These are phyloP conservation scores for Gallinago media DNA, from an alignment of 2,113 vertebrate species.

Conservation along the genomic window DNA sequence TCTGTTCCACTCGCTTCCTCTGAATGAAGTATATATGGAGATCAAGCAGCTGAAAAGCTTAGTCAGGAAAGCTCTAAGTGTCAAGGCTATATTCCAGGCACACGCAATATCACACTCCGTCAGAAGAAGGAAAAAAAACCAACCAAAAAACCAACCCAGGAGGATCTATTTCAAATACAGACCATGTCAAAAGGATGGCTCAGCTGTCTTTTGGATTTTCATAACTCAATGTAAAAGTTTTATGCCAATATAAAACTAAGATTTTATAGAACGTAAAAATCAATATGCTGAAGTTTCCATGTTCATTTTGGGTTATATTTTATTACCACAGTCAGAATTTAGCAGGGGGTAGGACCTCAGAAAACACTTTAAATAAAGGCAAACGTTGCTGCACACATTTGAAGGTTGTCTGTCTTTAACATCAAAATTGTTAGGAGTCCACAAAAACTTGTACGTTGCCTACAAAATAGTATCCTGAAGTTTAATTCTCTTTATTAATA, in stretches of 20 bases:
- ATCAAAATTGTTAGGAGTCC: not conserved
- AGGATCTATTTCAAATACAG: not conserved
- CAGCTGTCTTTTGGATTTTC: not conserved
- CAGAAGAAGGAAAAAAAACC: not conserved
- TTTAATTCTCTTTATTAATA: not conserved
- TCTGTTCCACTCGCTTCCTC: not conserved
- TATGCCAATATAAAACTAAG: not conserved
- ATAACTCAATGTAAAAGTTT: not conserved
- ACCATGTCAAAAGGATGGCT: not conserved
- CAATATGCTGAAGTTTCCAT: not conserved
- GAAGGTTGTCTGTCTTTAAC: not conserved
- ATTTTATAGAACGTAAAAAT: not conserved
- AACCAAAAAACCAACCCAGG: too few species aligned
- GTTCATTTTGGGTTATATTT: not conserved
- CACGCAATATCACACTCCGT: rapidly evolving
- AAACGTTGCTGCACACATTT: not conserved
- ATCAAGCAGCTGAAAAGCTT: constrained; percentile 16
- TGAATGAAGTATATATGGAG: not conserved
- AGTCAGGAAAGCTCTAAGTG: not conserved
- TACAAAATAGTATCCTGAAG: not conserved
- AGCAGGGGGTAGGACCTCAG: not conserved
- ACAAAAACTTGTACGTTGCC: not conserved
- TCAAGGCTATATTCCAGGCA: not conserved
- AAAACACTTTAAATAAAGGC: not conserved
- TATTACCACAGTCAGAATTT: not conserved